These are phyloP conservation scores for Neoscelio sp. DNA, from an alignment of 2,888 invertebrate species.

Conservation along the genomic window DNA sequence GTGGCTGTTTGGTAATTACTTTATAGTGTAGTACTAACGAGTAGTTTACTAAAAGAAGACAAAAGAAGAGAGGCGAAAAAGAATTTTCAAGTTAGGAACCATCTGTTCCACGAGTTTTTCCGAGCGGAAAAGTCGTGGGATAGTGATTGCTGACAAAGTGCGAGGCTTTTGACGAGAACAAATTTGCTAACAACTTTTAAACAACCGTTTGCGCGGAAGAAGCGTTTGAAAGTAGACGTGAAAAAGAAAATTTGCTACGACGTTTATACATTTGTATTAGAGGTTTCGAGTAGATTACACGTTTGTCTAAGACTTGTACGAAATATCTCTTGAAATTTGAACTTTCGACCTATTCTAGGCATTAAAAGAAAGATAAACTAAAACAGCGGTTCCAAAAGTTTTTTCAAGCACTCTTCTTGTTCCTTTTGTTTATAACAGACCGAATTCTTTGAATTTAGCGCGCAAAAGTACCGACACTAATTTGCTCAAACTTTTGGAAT, in stretches of 20 bases:
- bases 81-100: slow-evolving; percentile 8
- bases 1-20: slow-evolving; percentile 48
- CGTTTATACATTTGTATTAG: slow-evolving; percentile 61
- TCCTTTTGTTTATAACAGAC: no score
- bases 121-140: slow-evolving; percentile 64
- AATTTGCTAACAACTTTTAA: slow-evolving; percentile 42
- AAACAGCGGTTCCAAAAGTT: slow-evolving; percentile 22
- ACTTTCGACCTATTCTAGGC: neutral
- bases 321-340: slow-evolving; percentile 30
- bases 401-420: no score
- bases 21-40: slow-evolving; percentile 32
- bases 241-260: slow-evolving; percentile 55
- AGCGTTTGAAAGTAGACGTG: slow-evolving; percentile 37
- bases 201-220: slow-evolving; percentile 5
- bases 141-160: slow-evolving; percentile 66
- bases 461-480: no score
- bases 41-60: slow-evolving; percentile 26
- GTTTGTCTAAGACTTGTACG: slow-evolving; percentile 23
- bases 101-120: slow-evolving; percentile 20
- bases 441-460: neutral
- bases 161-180: slow-evolving; percentile 20
- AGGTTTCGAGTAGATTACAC: slow-evolving; percentile 35
- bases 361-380: no score
- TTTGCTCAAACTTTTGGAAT: slow-evolving; percentile 20
- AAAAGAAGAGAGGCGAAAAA: slow-evolving; percentile 7